Evolutionary conservation across 2,888 invertebrate species (phyloP), one percentile per base, ranked within the genome.

Genomic region (Nesidiocoris tenuis): DNA sequence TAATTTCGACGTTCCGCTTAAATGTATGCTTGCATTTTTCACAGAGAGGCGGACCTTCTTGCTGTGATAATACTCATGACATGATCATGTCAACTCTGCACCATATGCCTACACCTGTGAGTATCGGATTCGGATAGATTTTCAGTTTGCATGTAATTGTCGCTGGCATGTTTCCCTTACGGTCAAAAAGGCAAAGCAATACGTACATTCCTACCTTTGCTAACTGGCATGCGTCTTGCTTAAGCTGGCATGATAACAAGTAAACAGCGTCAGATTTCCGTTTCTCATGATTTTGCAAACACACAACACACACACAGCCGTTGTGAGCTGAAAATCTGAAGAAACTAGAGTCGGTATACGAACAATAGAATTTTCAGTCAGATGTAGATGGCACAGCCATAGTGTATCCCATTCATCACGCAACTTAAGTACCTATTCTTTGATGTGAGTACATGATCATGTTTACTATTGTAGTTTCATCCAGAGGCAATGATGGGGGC

Each of bases 81-180:
- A 85, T 87, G 83, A 85, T 87, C 78, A 86, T 87, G 79, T 85
- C 87, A 81, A 86, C 87, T 81, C 86, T 87, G 84, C 87, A 87
- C 84, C 87, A 87, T 81, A 84, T 87, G 83, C 86, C 87, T 83
- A 86, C 86, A 80, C 85, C 87, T 86, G 87, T 87, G 84, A 87
- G 87, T 86, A 84, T 72, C 24, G 61, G 3, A 39, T 71, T 21
- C 65, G 24, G 16, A 67, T 55, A n/a, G n/a, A 39, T 59, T 39
- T 12, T 19, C 2, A 72, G n/a, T 24, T 56, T 23, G 72, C 72
- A 72, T 72, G 72, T 54, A 17, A 25, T 72, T 70, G 17, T 59
- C 22, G 65, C 24, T 23, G 55, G 64, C 64, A 72, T 64, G 64
- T 63, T 39, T 39, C 39, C 3, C 22, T n/a, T 24, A 25, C 59